These are phyloP conservation scores for Poeciliopsis retropinna DNA, from an alignment of 2,113 vertebrate species.

Conservation along the genomic window DNA sequence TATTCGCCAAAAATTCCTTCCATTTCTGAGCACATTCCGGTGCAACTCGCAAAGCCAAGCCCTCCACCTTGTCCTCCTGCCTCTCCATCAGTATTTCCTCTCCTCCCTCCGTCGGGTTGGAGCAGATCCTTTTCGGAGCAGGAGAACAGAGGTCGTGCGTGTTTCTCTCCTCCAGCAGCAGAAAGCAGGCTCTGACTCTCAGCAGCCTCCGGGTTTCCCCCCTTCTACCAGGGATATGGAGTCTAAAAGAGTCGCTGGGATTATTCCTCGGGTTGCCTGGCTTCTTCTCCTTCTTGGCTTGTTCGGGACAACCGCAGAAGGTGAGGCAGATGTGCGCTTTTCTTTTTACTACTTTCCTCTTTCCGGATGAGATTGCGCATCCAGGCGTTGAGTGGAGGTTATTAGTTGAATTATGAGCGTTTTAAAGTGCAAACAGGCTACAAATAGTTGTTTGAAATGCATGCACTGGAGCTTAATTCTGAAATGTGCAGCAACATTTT, in stretches of 20 bases:
- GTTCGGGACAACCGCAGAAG: constrained; percentile 52
- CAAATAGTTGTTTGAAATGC: background rate
- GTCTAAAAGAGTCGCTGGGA: constrained; percentile 47
- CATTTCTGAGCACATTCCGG: too few species aligned
- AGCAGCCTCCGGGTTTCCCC: constrained; percentile 7
- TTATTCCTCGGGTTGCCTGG: constrained; percentile 45
- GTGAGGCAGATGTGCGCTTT: constrained; percentile 45
- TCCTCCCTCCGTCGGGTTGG: background rate
- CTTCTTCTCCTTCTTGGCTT: constrained; percentile 33
- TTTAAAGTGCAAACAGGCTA: background rate
- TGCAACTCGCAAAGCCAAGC: background rate
- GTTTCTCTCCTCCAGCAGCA: constrained; percentile 49
- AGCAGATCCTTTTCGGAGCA: constrained; percentile 49
- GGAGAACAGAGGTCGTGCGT: constrained; percentile 48
- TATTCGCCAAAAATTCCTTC: too few species aligned
- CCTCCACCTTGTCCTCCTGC: background rate
- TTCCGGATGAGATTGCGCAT: constrained; percentile 4
- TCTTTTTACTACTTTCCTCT: constrained; percentile 9
- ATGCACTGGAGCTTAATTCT: background rate
- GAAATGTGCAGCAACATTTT: background rate
- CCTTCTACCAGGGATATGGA: constrained; percentile 46
- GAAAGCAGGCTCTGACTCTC: constrained; percentile 34
- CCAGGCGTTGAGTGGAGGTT: background rate
- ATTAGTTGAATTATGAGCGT: background rate
- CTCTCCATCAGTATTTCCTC: background rate